A percentile compares a stretch with the other conserved stretches of the same genome.
Evolutionary conservation across 1,140 invertebrate genomes (phyloP).

Genomic region (Drosophila navojoa): DNA sequence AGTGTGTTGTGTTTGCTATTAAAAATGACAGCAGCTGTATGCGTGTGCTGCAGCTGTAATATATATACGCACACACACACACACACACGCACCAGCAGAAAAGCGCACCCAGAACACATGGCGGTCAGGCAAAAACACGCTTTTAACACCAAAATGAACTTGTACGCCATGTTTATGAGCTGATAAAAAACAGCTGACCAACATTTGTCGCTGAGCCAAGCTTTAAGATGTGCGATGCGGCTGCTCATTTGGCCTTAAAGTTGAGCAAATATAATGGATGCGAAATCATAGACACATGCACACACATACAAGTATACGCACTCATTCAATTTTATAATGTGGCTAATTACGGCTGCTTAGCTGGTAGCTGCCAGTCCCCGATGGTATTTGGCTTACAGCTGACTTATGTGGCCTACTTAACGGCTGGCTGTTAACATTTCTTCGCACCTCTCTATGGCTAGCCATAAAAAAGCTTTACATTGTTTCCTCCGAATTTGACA

Average conservation of each 20-base stretch:
- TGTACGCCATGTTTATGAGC: slow-evolving; percentile 79
- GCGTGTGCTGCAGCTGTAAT: slow-evolving; percentile 58
- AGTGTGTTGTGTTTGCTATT: slow-evolving; percentile 81
- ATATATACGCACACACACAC: slow-evolving; percentile 38
- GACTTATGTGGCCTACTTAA: slow-evolving; percentile 55
- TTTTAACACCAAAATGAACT: slow-evolving; percentile 81
- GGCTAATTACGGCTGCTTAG: slow-evolving; percentile 37
- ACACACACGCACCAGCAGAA: slow-evolving; percentile 28
- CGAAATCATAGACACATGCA: neutral
- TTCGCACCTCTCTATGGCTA: slow-evolving; percentile 39
- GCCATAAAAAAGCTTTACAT: slow-evolving; percentile 58
- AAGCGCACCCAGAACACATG: slow-evolving; percentile 30
- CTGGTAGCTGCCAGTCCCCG: neutral
- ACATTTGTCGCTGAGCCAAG: slow-evolving; percentile 54
- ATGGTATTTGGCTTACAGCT: slow-evolving; percentile 10
- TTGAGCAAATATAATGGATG: neutral
- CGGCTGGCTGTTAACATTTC: slow-evolving; percentile 54
- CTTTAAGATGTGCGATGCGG: slow-evolving; percentile 47
- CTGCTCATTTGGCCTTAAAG: slow-evolving; percentile 14
- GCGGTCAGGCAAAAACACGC: slow-evolving; percentile 58
- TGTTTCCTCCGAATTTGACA: slow-evolving; percentile 40
- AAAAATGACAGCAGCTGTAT: slow-evolving; percentile 72
- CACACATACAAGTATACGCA: neutral
- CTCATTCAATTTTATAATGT: slow-evolving; percentile 6
- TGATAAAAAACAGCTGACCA: slow-evolving; percentile 81